phyloP scores from a whole-genome alignment of 1,140 invertebrate species.

The Drosophila fuyamai region DNA sequence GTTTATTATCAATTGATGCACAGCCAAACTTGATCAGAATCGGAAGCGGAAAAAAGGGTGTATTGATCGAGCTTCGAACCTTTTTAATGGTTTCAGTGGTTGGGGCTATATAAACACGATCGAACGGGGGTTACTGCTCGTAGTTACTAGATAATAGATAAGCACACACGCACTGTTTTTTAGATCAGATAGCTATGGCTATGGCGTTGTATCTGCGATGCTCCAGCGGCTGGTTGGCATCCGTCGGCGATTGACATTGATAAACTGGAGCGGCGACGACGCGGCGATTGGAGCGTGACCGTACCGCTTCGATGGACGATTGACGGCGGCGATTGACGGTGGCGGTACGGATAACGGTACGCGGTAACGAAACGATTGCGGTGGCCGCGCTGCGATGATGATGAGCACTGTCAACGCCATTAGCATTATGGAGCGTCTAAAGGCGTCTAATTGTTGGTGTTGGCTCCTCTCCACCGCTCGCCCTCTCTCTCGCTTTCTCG shows the following conservation, averaged over 20 bases:
- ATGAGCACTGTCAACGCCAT: conserved; percentile 83
- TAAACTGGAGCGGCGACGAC: conserved; percentile 63
- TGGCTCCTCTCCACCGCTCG: conserved; percentile 23
- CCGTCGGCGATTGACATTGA: conserved; percentile 71
- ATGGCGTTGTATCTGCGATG: conserved; percentile 51
- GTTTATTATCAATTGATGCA: background rate
- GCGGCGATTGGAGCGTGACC: conserved; percentile 68
- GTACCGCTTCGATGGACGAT: conserved; percentile 74
- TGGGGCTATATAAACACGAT: background rate
- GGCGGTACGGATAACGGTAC: conserved; percentile 17
- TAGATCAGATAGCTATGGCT: conserved; percentile 8
- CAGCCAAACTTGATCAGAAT: background rate
- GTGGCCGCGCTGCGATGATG: conserved; percentile 66
- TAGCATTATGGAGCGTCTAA: conserved; percentile 80
- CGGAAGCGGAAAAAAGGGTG: background rate
- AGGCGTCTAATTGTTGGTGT: conserved; percentile 80
- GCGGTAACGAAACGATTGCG: conserved; percentile 48
- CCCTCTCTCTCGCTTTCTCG: conserved; percentile 3
- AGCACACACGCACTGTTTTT: conserved; percentile 42
- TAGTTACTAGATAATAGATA: conserved; percentile 8
- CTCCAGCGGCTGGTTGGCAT: conserved; percentile 74
- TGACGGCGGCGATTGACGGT: conserved; percentile 43
- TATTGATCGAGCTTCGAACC: background rate
- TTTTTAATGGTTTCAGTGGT: background rate
- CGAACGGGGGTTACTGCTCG: conserved; percentile 31